Base-by-base conservation (phyloP, 2,113 vertebrate genomes). In the Bombycilla garrulus region DNA sequence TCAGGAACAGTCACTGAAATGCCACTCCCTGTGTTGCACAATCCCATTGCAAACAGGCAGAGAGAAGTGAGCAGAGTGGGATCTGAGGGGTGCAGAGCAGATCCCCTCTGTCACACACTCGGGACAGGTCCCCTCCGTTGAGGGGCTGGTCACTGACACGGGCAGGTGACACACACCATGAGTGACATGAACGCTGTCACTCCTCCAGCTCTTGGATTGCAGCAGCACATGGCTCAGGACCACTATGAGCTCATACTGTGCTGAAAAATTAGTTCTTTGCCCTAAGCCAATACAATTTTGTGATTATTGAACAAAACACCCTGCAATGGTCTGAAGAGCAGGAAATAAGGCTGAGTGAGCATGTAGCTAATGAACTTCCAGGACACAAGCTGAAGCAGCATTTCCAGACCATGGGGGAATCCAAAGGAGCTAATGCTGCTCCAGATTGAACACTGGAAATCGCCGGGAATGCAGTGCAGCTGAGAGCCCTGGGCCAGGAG, bases 401-500 rank as follows among this genome's bases (percentile, higher is more conserved):
- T 10, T 29, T 79, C 38, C 38, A 50, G 61, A 44, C 10, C 47
- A 54, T 5, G 25, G 57, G 76, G 65, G 38, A 92, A 69, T 53
- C 35, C 57, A 35, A 72, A 85, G 20, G 42, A 58, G 22, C 13
- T 38, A 83, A 44, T 3, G 11, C 10, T 67, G 65, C 45, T 53
- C 31, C 71, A 53, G 8, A 35, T 0, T 17, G 36, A 77, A 21
- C n/a, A 5, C 47, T 58, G 58, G 50, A 47, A 87, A 45, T 7
- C 0, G 0, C 48, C 44, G 62, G 61, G 54, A 92, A 60, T 1
- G 3, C 60, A 36, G 23, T 0, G 0, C 0, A 9, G 38, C 35
- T 17, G 29, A 88, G 29, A 45, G 45, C 20, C 40, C 23, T 3
- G 1, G 71, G 74, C 60, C 50, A 42, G 25, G 51, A 71, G 33